phyloP scores from a whole-genome alignment of 2,888 invertebrate species.

The Allolobophora icterica region DNA sequence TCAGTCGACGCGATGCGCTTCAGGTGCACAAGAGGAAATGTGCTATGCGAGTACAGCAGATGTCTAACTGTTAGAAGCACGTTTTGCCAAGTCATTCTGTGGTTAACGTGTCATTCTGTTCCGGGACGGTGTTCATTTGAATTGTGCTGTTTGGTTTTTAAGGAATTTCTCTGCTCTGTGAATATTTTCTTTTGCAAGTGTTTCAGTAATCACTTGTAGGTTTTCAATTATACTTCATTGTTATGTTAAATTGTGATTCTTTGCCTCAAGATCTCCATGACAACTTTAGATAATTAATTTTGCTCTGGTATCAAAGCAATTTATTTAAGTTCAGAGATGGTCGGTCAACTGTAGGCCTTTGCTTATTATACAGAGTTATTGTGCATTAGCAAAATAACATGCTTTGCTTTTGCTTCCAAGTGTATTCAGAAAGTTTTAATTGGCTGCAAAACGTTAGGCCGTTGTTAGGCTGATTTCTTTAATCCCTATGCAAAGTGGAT shows the following conservation, averaged over 20 bases:
- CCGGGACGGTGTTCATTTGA: background rate
- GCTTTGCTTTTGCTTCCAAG: background rate
- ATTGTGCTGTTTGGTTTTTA: background rate
- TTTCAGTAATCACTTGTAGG: background rate
- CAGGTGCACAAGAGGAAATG: conserved; percentile 31
- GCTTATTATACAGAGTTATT: background rate
- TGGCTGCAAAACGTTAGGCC: background rate
- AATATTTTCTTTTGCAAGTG: background rate
- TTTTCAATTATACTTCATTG: background rate
- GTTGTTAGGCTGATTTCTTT: background rate
- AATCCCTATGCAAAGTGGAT: background rate
- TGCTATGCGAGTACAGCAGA: conserved; percentile 25
- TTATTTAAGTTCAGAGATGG: background rate
- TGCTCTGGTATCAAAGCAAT: background rate
- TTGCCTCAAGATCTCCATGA: background rate
- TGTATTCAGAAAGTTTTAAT: background rate
- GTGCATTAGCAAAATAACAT: background rate
- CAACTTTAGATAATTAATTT: background rate
- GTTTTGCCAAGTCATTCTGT: background rate
- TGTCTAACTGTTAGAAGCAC: background rate
- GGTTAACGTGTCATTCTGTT: background rate
- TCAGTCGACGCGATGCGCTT: conserved; percentile 22
- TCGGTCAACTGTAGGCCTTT: background rate
- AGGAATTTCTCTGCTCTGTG: background rate
- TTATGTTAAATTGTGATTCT: background rate